A percentile compares a stretch with the other conserved stretches of the same genome.
Evolutionary conservation across 2,888 invertebrate species (phyloP).

Genomic region (Tenthredo notha): DNA sequence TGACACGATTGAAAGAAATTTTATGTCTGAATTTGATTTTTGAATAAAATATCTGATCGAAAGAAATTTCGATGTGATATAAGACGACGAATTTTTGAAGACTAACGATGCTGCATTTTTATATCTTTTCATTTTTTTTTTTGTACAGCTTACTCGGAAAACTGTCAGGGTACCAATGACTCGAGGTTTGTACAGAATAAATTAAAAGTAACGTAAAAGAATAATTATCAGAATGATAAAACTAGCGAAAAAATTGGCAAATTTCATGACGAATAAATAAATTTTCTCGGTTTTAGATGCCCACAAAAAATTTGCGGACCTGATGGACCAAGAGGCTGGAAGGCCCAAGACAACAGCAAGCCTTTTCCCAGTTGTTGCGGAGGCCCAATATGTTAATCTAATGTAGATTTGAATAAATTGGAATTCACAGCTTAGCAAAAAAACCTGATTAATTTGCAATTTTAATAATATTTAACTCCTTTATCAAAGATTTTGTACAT

Average conservation of each 20-base stretch:
- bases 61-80: background rate
- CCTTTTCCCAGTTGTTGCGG: conserved; percentile 40
- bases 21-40: background rate
- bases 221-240: background rate
- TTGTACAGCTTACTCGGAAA: background rate
- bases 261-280: background rate
- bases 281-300: conserved; percentile 7
- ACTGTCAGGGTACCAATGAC: conserved; percentile 18
- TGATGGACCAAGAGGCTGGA: conserved; percentile 27
- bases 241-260: background rate
- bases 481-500: background rate
- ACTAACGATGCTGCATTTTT: background rate
- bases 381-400: background rate
- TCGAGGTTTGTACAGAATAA: background rate
- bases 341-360: conserved; percentile 11
- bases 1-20: background rate
- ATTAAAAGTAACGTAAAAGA: background rate
- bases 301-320: conserved; percentile 15
- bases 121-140: background rate
- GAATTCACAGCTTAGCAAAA: background rate
- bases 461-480: background rate
- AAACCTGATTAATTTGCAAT: background rate
- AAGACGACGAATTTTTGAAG: background rate
- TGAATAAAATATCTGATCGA: background rate
- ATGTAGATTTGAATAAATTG: background rate